These are phyloP conservation scores for Drosophila paracracens DNA, from an alignment of 2,888 invertebrate genomes.

Conservation along the genomic window DNA sequence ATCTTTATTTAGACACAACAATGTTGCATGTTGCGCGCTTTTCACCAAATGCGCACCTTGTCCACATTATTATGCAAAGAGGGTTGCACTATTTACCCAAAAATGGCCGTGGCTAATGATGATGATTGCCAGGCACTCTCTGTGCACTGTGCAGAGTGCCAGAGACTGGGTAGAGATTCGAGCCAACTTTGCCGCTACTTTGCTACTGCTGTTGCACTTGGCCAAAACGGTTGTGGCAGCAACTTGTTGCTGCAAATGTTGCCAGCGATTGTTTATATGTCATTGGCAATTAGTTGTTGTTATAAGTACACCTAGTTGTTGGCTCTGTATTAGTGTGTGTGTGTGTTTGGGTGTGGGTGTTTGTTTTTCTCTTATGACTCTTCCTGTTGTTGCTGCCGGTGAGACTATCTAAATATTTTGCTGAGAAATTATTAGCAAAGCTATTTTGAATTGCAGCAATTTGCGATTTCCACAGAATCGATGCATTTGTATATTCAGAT, in stretches of 20 bases:
- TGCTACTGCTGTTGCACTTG: slow-evolving; percentile 49
- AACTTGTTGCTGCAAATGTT: slow-evolving; percentile 56
- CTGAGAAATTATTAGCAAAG: slow-evolving; percentile 30
- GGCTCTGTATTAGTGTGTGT: slow-evolving; percentile 1
- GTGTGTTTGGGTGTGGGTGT: slow-evolving; percentile 12
- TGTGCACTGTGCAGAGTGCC: slow-evolving; percentile 8
- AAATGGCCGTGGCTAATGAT: slow-evolving; percentile 84
- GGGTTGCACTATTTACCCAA: slow-evolving; percentile 85
- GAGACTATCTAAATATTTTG: slow-evolving; percentile 55
- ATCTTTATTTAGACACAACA: slow-evolving; percentile 80
- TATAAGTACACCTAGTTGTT: slow-evolving; percentile 38
- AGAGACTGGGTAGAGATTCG: slow-evolving; percentile 44
- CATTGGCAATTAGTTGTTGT: slow-evolving; percentile 77
- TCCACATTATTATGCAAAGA: slow-evolving; percentile 85
- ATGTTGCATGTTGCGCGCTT: slow-evolving; percentile 79
- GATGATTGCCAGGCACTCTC: slow-evolving; percentile 65
- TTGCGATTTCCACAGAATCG: slow-evolving; percentile 33
- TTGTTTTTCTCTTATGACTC: slow-evolving; percentile 33
- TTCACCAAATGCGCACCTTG: slow-evolving; percentile 76
- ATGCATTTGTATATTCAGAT: slow-evolving; percentile 16
- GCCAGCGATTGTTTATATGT: slow-evolving; percentile 72
- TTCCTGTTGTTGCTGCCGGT: slow-evolving; percentile 21
- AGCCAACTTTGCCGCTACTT: slow-evolving; percentile 47
- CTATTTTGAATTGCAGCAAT: slow-evolving; percentile 1
- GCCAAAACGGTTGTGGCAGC: slow-evolving; percentile 49